A percentile compares a stretch with the other conserved stretches of the same genome.
These are phyloP conservation scores for Aythya fuligula DNA, from an alignment of 2,797 vertebrate species.

Conservation along the genomic window DNA sequence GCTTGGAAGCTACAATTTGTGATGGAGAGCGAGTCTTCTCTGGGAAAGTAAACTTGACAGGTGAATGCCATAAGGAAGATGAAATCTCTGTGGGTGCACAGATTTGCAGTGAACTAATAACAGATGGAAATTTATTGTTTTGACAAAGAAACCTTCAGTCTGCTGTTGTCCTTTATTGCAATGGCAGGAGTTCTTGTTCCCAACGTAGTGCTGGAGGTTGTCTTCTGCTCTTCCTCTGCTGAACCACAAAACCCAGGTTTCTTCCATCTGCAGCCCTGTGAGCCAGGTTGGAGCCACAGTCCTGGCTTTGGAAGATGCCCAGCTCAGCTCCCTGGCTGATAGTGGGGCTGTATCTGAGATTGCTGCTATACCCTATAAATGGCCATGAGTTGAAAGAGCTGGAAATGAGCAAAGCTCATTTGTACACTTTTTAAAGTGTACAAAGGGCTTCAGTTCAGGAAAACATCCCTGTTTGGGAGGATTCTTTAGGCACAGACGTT, in stretches of 20 bases:
- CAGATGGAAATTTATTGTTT: not conserved
- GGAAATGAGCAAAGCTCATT: not conserved
- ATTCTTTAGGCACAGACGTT: not conserved
- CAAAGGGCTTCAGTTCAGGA: not conserved
- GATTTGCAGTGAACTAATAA: not conserved
- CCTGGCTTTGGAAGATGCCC: not conserved
- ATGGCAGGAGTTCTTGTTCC: not conserved
- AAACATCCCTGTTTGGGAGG: not conserved
- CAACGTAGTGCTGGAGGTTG: not conserved
- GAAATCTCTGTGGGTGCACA: not conserved
- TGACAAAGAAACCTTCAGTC: not conserved
- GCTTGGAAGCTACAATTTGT: constrained; percentile 7
- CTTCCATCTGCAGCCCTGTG: not conserved
- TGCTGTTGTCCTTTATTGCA: not conserved
- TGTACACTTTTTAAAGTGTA: not conserved
- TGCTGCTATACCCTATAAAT: not conserved
- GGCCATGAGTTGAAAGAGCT: not conserved
- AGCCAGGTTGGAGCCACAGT: not conserved
- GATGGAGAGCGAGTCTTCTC: not conserved
- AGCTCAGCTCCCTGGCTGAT: not conserved
- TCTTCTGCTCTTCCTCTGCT: not conserved
- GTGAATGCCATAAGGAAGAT: not conserved
- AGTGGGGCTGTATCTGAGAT: not conserved
- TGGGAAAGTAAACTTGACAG: not conserved
- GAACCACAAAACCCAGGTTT: not conserved